These are phyloP conservation scores for Sterrhoptilus dennistouni DNA, from an alignment of 2,113 vertebrate species.

Conservation along the genomic window DNA sequence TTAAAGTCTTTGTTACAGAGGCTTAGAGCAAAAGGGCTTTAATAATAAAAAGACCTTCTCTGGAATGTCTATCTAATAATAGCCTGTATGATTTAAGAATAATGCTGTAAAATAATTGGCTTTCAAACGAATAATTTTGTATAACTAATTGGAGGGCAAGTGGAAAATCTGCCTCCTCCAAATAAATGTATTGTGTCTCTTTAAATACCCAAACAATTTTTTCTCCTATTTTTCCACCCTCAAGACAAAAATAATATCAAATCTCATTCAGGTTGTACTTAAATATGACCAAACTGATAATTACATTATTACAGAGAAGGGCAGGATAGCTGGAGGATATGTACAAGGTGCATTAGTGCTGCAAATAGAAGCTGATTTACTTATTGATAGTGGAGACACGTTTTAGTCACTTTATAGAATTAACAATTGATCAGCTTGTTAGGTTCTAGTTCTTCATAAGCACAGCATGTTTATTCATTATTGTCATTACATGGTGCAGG, in stretches of 20 bases:
- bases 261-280: slow-evolving; percentile 14
- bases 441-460: slow-evolving; percentile 72
- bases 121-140: slow-evolving; percentile 10
- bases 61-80: slow-evolving; percentile 23
- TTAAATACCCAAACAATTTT: slow-evolving; percentile 33
- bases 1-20: slow-evolving; percentile 26
- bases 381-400: slow-evolving; percentile 86
- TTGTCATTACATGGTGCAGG: slow-evolving; percentile 77
- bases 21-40: slow-evolving; percentile 27
- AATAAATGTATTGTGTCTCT: neutral
- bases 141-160: slow-evolving; percentile 26
- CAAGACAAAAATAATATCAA: slow-evolving; percentile 34
- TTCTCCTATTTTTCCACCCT: neutral
- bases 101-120: slow-evolving; percentile 26
- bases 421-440: slow-evolving; percentile 89
- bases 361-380: slow-evolving; percentile 84
- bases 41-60: slow-evolving; percentile 2
- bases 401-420: slow-evolving; percentile 90
- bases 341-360: slow-evolving; percentile 70
- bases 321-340: slow-evolving; percentile 37
- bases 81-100: slow-evolving; percentile 14
- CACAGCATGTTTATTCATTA: slow-evolving; percentile 83
- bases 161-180: neutral
- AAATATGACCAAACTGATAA: slow-evolving; percentile 47
- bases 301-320: slow-evolving; percentile 45